These are phyloP conservation scores for Malurus elegans DNA, from an alignment of 2,113 vertebrate genomes.

Conservation along the genomic window DNA sequence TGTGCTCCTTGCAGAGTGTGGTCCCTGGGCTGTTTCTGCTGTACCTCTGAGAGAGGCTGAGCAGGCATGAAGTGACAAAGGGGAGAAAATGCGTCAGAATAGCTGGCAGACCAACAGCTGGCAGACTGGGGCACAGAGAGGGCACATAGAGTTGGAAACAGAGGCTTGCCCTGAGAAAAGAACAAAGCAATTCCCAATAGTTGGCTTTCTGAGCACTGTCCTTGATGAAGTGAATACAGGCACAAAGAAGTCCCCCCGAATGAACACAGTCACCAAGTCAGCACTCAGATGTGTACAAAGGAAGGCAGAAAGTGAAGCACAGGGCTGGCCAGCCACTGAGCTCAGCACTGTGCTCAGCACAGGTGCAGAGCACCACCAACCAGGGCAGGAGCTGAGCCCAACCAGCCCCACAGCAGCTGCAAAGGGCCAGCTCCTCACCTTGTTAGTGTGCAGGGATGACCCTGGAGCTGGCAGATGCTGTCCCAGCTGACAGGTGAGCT, in stretches of 20 bases:
- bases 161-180: background rate
- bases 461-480: background rate
- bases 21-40: background rate
- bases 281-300: background rate
- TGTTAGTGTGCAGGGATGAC: background rate
- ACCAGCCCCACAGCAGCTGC: fast-evolving
- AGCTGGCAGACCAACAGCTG: fast-evolving
- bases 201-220: background rate
- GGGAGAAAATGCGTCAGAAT: background rate
- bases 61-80: background rate
- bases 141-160: background rate
- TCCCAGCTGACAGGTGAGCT: background rate
- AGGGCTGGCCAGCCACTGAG: background rate
- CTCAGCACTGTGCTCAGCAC: background rate
- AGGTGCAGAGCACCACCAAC: background rate
- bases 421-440: background rate
- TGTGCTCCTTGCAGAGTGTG: fast-evolving
- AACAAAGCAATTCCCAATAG: background rate
- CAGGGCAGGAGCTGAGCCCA: background rate
- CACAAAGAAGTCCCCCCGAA: background rate
- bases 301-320: background rate
- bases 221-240: background rate
- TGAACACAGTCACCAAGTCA: background rate
- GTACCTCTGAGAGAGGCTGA: background rate
- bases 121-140: background rate